Evolutionary conservation across 92 coral and sea anemone genomes (phyloP).

Genomic region (Chrysogorgia sp.): DNA sequence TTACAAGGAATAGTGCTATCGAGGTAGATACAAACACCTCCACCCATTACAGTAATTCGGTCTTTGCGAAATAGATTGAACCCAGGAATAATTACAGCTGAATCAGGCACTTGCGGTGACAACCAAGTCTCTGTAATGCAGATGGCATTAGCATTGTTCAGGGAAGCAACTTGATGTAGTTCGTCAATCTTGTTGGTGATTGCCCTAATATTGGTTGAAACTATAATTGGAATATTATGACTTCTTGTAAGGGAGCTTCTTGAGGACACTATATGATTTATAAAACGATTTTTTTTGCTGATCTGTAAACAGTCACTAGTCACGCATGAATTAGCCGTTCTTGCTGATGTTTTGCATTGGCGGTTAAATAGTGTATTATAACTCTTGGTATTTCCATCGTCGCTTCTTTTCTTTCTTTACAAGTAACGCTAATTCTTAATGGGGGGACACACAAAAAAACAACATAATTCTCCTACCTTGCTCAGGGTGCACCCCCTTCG

Average conservation of each 20-base stretch:
- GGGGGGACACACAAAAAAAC: too few species aligned
- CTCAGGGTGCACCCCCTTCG: too few species aligned
- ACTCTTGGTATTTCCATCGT: too few species aligned
- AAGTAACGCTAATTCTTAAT: too few species aligned
- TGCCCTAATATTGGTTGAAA: constrained; percentile 44
- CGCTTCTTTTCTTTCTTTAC: too few species aligned
- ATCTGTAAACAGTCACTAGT: too few species aligned
- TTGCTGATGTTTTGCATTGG: too few species aligned
- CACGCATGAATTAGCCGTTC: too few species aligned
- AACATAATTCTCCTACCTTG: background rate
- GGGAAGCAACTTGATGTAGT: constrained; percentile 43
- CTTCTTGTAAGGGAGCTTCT: constrained; percentile 48
- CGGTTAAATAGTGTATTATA: too few species aligned
- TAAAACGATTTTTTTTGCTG: too few species aligned
- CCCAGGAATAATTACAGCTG: constrained; percentile 52
- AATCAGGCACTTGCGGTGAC: constrained; percentile 53
- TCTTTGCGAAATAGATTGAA: constrained; percentile 50
- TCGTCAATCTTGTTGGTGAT: constrained; percentile 52
- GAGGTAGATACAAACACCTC: constrained; percentile 28
- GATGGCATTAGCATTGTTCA: constrained; percentile 48
- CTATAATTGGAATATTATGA: constrained; percentile 39
- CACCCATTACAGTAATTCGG: constrained; percentile 9
- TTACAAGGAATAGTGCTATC: constrained; percentile 32
- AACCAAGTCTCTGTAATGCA: constrained; percentile 63
- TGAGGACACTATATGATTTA: constrained; percentile 37